A percentile compares a stretch with the other conserved stretches of the same genome.
Conservation (phyloP, 2,888 invertebrate species). For the Hypena proboscidalis region DNA sequence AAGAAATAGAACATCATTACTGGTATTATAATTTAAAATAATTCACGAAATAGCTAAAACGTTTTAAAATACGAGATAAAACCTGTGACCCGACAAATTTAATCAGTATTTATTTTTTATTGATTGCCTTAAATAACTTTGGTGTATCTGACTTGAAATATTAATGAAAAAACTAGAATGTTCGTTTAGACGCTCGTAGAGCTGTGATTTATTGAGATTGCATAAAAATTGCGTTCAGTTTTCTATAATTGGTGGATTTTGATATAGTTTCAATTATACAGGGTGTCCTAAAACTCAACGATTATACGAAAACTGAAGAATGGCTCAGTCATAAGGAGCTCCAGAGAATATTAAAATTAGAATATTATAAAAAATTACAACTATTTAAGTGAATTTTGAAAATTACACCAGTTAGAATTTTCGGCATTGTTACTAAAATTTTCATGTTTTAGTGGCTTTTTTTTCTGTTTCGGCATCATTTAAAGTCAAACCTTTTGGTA, state of each 20-base stretch:
- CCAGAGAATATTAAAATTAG: no score
- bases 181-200: constrained; percentile 27
- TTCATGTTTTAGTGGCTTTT: no score
- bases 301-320: no score
- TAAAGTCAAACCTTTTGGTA: no score
- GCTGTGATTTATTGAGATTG: constrained; percentile 33
- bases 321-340: no score
- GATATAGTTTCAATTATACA: no score
- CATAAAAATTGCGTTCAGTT: constrained; percentile 22
- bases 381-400: no score
- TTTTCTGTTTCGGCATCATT: no score
- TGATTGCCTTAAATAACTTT: constrained; percentile 34
- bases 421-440: no score
- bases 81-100: constrained; percentile 19
- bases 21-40: constrained; percentile 10
- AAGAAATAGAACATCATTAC: constrained; percentile 15
- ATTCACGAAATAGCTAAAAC: constrained; percentile 2
- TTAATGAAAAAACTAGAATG: constrained; percentile 21
- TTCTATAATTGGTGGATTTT: constrained; percentile 20
- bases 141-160: constrained; percentile 19
- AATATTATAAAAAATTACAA: no score
- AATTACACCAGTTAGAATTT: no score
- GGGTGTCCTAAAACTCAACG: no score
- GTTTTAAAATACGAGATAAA: constrained; percentile 14
- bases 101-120: constrained; percentile 27